Conservation (phyloP, 2,888 invertebrate species). For the Apeira syringaria region DNA sequence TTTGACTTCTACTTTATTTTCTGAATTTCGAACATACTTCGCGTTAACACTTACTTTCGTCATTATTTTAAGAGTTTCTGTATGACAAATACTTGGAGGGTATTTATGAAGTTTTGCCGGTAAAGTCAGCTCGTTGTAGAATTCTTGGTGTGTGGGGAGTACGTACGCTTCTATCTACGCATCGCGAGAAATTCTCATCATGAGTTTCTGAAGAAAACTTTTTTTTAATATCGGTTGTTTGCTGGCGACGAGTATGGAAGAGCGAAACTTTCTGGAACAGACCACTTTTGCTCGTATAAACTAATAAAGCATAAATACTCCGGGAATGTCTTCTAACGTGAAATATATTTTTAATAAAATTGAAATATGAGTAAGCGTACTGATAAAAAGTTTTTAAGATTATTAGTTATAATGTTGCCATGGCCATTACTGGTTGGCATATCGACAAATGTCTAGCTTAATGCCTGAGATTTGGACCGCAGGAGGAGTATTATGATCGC, state of each 20-base stretch:
- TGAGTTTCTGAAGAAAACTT: conserved; percentile 18
- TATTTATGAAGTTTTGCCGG: conserved; percentile 49
- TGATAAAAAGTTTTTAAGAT: no score
- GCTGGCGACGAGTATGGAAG: background rate
- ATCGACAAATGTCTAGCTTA: no score
- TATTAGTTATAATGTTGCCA: no score
- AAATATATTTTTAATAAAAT: no score
- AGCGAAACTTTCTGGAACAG: background rate
- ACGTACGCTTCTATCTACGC: conserved; percentile 13
- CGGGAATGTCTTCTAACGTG: no score
- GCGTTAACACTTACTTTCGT: conserved; percentile 70
- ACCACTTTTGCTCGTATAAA: background rate
- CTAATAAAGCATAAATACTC: no score
- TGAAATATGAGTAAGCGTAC: no score
- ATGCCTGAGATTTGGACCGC: no score
- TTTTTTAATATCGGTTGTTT: conserved; percentile 12
- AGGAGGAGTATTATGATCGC: no score
- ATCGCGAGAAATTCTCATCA: conserved; percentile 20
- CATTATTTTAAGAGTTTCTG: conserved; percentile 51
- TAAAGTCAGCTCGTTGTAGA: conserved; percentile 26
- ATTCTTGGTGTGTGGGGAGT: conserved; percentile 33
- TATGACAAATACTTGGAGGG: conserved; percentile 64
- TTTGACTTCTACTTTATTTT: conserved; percentile 64
- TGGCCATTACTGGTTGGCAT: no score
- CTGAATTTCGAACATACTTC: conserved; percentile 68